A percentile compares a stretch with the other conserved stretches of the same genome.
phyloP scores from a whole-genome alignment of 2,888 invertebrate genomes.

The Limnephilus marmoratus region DNA sequence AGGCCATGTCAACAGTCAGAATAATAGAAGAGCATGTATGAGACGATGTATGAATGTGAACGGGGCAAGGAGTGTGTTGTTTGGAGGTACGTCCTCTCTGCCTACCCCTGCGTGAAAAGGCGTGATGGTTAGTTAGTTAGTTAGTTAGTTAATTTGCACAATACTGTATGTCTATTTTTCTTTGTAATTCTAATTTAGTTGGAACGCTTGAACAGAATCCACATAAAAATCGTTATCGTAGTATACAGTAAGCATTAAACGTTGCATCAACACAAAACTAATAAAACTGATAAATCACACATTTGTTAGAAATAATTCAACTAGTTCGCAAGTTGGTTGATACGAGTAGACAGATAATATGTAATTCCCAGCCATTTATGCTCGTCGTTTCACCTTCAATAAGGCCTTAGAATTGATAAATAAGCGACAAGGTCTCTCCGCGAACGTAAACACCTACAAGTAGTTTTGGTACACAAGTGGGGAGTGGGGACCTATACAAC shows the following conservation, averaged over 20 bases:
- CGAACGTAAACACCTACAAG: slow-evolving; percentile 49
- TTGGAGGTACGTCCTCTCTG: no score
- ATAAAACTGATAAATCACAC: not conserved
- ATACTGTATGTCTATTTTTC: no score
- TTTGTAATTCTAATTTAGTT: no score
- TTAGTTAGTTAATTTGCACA: no score
- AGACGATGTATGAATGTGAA: no score
- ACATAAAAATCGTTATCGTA: not conserved
- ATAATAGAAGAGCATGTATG: no score
- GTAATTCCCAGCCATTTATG: not conserved
- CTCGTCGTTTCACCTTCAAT: slow-evolving; percentile 60
- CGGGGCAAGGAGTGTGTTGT: no score
- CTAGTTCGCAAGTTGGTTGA: not conserved
- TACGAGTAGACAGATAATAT: not conserved
- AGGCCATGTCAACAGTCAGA: no score
- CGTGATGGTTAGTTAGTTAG: no score
- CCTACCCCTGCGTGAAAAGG: no score
- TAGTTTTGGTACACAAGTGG: not conserved
- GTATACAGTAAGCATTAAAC: not conserved
- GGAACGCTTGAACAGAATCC: no score
- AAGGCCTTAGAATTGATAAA: slow-evolving; percentile 65
- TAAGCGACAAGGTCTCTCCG: slow-evolving; percentile 63
- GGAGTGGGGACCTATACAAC: not conserved
- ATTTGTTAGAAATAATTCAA: not conserved
- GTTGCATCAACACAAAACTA: not conserved